phyloP scores from a whole-genome alignment of 1,140 invertebrate genomes.

The Potamilus streckersoni region DNA sequence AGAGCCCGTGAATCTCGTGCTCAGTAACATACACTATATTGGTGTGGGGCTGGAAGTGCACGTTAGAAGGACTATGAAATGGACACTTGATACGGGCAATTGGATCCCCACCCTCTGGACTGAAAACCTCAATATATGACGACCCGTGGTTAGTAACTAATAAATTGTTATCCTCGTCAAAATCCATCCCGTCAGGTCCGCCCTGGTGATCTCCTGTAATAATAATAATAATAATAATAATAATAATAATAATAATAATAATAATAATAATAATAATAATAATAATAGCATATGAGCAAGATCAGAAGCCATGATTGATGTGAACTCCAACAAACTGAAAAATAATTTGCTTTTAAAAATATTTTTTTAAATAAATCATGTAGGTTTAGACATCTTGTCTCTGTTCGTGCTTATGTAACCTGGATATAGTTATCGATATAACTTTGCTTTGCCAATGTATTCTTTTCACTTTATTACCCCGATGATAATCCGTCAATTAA shows the following conservation, averaged over 20 bases:
- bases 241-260: conserved; percentile 4
- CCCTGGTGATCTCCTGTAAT: conserved; percentile 50
- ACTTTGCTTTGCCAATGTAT: no score
- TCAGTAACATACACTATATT: conserved; percentile 60
- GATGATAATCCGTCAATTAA: no score
- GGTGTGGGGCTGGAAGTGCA: conserved; percentile 54
- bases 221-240: background rate
- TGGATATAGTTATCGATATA: no score
- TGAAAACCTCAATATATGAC: conserved; percentile 58
- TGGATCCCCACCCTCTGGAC: conserved; percentile 49
- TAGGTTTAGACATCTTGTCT: no score
- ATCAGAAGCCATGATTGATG: no score
- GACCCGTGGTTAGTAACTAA: conserved; percentile 60
- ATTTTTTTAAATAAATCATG: no score
- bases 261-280: conserved; percentile 1
- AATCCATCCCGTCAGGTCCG: conserved; percentile 64
- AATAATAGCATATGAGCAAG: background rate
- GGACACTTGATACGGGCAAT: conserved; percentile 55
- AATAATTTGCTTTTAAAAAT: no score
- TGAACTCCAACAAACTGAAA: no score
- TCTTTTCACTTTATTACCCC: no score
- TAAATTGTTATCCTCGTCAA: conserved; percentile 59
- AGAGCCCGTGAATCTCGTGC: conserved; percentile 56
- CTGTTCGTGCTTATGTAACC: no score
- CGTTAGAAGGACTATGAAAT: conserved; percentile 55